phyloP scores from a whole-genome alignment of 2,888 invertebrate genomes.

The Erpobdella octoculata region DNA sequence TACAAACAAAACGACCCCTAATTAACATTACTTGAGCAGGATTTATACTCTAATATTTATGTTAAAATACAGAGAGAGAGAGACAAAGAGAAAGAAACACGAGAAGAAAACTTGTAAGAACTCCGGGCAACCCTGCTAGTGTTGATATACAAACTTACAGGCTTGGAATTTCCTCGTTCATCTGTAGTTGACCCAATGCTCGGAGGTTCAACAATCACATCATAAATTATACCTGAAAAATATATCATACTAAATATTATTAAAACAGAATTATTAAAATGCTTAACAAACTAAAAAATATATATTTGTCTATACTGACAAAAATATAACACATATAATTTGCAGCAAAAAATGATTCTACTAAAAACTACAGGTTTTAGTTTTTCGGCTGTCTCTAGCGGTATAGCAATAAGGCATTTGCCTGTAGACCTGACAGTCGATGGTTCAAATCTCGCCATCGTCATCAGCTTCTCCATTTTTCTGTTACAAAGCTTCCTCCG shows the following conservation, averaged over 20 bases:
- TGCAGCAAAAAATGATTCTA: neutral
- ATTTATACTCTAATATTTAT: neutral
- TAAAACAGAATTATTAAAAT: neutral
- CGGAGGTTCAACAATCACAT: conserved; percentile 96
- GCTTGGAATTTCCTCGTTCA: conserved; percentile 89
- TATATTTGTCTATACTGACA: neutral
- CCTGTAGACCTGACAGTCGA: too few relatives aligned
- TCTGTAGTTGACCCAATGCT: conserved; percentile 90
- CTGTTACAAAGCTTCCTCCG: too few relatives aligned
- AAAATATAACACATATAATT: too few relatives aligned
- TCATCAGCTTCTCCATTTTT: too few relatives aligned
- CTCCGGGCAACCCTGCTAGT: neutral
- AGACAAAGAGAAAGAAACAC: neutral
- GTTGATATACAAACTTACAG: conserved; percentile 58
- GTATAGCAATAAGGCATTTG: too few relatives aligned
- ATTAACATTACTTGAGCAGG: too few relatives aligned
- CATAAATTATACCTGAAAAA: conserved; percentile 83
- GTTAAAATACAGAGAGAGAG: neutral
- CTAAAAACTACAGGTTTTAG: neutral
- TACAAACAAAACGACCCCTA: too few relatives aligned
- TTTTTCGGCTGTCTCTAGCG: too few relatives aligned
- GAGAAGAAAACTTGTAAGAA: neutral
- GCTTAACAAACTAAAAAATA: neutral
- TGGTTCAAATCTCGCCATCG: too few relatives aligned
- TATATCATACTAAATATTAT: neutral